Evolutionary conservation across 2,888 invertebrate species (phyloP), one percentile per base, ranked within the genome.

Genomic region (Mechanitis mazaeus): DNA sequence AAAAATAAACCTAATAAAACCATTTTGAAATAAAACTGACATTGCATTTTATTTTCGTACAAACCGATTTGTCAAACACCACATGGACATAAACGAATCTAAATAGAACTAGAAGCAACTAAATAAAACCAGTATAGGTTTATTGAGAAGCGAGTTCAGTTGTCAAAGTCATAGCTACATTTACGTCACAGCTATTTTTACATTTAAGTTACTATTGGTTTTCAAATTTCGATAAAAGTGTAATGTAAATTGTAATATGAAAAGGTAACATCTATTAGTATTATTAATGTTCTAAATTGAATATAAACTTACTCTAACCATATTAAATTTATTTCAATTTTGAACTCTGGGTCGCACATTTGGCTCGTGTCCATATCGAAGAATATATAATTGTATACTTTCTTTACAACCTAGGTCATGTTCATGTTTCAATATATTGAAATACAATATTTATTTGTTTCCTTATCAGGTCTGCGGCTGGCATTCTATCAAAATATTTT

Each of bases 401-500:
- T 42, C 6, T 42, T 9, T 9, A 42, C 9, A 9, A 42, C 11
- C 42, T 42, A 6, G 3, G 9, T 42, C 9, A 9, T 42, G 9
- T 1, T 9, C 11, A 42, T 9, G 9, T 7, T 31, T 31, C 31
- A 50, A 50, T 2, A n/a, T 50, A 50, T 31, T 20, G 20, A 20
- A 50, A 50, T 50, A 50, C n/a, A 9, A 50, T 31, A 31, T 50
- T 20, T 20, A 20, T 20, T 50, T 50, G 31, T 50, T 50, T 50
- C 50, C 50, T 3, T 50, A 7, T 31, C 42, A 42, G 11, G 0
- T 31, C 31, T 31, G 9, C 31, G 7, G 20, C 28, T 28, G 28
- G 3, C 50, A 6, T 50, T 47, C 47, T 47, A 64, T 63, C 70
- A 67, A 75, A 79, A 80, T 78, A 80, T 80, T 77, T 75, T 77